Evolutionary conservation across 2,888 invertebrate species (phyloP), one percentile per base, ranked within the genome.

Genomic region (Lypha dubia): DNA sequence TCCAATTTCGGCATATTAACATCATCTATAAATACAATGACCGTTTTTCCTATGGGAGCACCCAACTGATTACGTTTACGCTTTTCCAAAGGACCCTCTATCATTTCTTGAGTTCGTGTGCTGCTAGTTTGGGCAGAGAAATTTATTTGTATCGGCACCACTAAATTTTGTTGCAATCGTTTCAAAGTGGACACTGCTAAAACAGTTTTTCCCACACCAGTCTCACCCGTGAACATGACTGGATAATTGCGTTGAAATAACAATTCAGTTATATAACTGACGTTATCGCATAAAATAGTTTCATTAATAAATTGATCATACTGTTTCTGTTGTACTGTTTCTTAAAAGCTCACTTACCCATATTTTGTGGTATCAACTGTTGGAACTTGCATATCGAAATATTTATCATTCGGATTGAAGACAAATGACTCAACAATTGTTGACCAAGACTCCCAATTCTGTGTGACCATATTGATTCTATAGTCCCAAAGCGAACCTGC

Each of bases 41-140:
- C 94, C 81, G 95, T 95, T 91, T 97, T 97, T 13, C 96, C 97
- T 38, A 95, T 90, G 0, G 98, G 97, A 0, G 97, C 97, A 9
- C 97, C 97, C 51, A 98, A 92, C 7, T 96, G 93, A 32, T 94
- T 96, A 85, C 95, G 95, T 87, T 96, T 96, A 53, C 96, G 94
- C 89, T 96, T 97, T 89, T 98, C 98, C 85, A 98, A 91, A 86
- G 97, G 96, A 5, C 95, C 93, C 91, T 98, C 98, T 70, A 98
- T 94, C 91, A 98, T 97, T 86, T 94, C 94, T 92, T 96, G 96
- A 0, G 97, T 97, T 32, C 97, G 93, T 32, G 94, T 92, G 88
- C 97, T 97, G 91, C 96, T 96, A 0, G 98, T 98, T 93, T 98
- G 98, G 0, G 98, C 98, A 0, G 98, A 98, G 92, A 98, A 98